A percentile compares a stretch with the other conserved stretches of the same genome.
Evolutionary conservation across 2,113 vertebrate genomes (phyloP).

Genomic region (Astur gentilis): DNA sequence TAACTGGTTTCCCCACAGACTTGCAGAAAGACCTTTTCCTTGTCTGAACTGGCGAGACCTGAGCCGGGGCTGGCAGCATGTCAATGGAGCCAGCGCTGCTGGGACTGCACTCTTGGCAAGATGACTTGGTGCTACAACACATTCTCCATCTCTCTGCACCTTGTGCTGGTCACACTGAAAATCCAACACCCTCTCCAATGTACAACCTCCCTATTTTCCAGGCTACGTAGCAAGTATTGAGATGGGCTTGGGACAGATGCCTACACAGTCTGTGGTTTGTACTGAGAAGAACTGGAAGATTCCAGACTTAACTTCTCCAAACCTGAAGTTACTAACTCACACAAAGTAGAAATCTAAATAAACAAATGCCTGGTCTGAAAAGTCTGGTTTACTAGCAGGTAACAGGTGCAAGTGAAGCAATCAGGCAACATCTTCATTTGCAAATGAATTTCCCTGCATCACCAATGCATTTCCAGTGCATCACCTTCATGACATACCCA

Average conservation of each 20-base stretch:
- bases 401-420: neutral
- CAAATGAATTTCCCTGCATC: neutral
- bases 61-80: neutral
- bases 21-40: neutral
- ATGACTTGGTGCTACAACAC: neutral
- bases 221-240: neutral
- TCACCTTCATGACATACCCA: neutral
- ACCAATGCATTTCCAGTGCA: neutral
- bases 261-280: neutral
- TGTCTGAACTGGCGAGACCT: fast-evolving
- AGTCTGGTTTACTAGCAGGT: neutral
- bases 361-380: neutral
- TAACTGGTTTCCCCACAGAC: neutral
- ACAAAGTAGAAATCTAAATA: neutral
- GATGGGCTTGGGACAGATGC: neutral
- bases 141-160: neutral
- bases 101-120: neutral
- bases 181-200: neutral
- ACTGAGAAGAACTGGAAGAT: neutral
- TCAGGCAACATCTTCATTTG: neutral
- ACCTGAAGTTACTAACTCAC: neutral
- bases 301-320: neutral
- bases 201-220: neutral
- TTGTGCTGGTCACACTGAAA: neutral
- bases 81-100: neutral